Base-by-base conservation (phyloP, 2,888 invertebrate species). In the Agrotis clavis region DNA sequence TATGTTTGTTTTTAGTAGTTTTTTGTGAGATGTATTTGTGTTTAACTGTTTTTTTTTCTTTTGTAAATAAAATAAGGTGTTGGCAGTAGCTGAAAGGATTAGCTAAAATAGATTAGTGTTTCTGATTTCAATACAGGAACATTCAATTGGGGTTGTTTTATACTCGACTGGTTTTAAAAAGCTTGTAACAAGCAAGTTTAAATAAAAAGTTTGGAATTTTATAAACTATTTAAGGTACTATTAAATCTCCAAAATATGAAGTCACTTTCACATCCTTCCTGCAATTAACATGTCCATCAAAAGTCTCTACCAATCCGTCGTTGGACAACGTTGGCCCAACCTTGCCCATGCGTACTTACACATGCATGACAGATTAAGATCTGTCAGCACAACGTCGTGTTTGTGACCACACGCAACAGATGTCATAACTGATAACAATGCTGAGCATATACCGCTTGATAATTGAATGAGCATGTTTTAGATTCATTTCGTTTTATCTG, bases 381-480 rank as follows among this genome's bases (percentile, higher is more conserved):
- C 85, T 69, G 73, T 65, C 73, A 63, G 56, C 54, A 59, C 71
- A 71, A 66, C 59, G 74, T 63, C 72, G 57, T 72, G 51, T 61
- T 79, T 67, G 64, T 66, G 57, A 13, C 60, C 56, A 64, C 82
- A 86, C 79, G 81, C 78, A 71, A 85, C 73, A 85, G 79, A 85
- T 85, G 75, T 76, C 67, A 83, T 76, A 87, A 85, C 76, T 83
- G 85, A 85, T 85, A 83, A 57, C 7, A 45, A 67, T 72, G 71
- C 62, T 69, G 68, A 74, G 62, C 65, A 82, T 70, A 74, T 71
- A 71, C 56, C 56, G 69, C 69, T 73, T 61, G 68, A 71, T 85
- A 86, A 87, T 85, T 85, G 77, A 85, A 79, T 79, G 85, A 77
- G 75, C 79, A 82, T 77, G 85, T 81, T 77, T 65, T 53, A 65